Conservation (phyloP, 2,797 vertebrate genomes). For the Anolis apletophallus region DNA sequence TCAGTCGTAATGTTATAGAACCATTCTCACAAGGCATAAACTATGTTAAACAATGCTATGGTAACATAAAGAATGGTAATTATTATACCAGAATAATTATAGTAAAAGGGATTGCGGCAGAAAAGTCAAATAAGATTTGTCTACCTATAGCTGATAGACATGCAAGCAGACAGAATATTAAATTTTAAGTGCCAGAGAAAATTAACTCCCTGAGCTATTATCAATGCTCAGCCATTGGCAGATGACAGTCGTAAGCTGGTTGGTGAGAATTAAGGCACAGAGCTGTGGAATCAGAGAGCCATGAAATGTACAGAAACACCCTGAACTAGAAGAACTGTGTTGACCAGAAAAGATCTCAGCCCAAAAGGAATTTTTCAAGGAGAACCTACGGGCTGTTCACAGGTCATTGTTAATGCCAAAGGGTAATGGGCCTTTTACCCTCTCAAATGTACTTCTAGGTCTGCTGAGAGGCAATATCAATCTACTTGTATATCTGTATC, state of each 20-base stretch:
- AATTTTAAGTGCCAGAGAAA: slow-evolving; percentile 3
- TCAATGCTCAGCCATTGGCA: background rate
- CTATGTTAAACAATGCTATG: slow-evolving; percentile 12
- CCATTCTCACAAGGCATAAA: slow-evolving; percentile 10
- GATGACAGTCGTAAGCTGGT: background rate
- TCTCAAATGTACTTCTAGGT: background rate
- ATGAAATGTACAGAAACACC: background rate
- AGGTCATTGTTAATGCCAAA: background rate
- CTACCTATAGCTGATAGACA: slow-evolving; percentile 7
- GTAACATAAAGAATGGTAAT: background rate
- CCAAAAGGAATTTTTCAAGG: background rate
- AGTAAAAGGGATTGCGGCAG: slow-evolving; percentile 20
- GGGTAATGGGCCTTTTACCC: background rate
- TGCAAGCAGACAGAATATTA: background rate
- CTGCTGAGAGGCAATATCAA: no score
- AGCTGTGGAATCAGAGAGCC: background rate
- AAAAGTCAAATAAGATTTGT: slow-evolving; percentile 15
- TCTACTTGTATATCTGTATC: no score
- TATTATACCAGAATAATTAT: background rate
- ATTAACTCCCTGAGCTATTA: background rate
- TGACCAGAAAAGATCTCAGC: background rate
- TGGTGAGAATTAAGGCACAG: background rate
- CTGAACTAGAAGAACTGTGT: background rate
- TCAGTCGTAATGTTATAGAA: background rate
- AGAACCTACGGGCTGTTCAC: background rate